Percentiles rank a stretch among this genome's conserved stretches.
Evolutionary conservation across 2,888 invertebrate species (phyloP).

Genomic region (Seladonia tumulorum): DNA sequence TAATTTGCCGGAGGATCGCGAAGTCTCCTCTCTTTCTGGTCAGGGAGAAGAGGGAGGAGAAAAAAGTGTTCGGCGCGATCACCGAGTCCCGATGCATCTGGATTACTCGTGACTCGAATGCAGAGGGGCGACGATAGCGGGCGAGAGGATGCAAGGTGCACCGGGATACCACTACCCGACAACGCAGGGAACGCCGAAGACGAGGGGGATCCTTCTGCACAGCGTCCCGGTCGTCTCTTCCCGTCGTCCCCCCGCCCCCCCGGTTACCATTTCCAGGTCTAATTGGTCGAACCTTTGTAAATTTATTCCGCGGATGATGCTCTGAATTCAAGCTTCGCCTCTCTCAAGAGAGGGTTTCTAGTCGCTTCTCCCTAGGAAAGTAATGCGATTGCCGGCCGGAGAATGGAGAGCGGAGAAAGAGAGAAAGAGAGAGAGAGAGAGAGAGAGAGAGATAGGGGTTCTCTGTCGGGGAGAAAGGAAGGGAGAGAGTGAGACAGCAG

Average conservation of each 20-base stretch:
- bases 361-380: constrained; percentile 26
- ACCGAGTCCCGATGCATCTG: constrained; percentile 9
- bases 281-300: constrained; percentile 50
- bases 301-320: constrained; percentile 43
- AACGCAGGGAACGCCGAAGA: constrained; percentile 9
- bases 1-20: neutral
- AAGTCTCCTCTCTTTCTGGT: neutral
- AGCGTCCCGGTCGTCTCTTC: constrained; percentile 37
- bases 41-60: neutral
- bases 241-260: constrained; percentile 4
- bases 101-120: constrained; percentile 29
- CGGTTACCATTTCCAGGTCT: constrained; percentile 34
- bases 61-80: constrained; percentile 1
- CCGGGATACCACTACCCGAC: constrained; percentile 40
- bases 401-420: constrained; percentile 11
- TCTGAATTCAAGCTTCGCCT: constrained; percentile 32
- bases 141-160: constrained; percentile 21
- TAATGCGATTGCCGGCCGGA: constrained; percentile 28
- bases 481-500: neutral
- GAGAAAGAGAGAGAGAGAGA: neutral
- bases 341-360: constrained; percentile 33
- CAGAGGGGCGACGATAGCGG: constrained; percentile 4
- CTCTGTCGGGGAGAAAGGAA: neutral
- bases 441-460: neutral
- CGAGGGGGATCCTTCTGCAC: constrained; percentile 4